Evolutionary conservation across 2,797 vertebrate species (phyloP), one percentile per base, ranked within the genome.

Genomic region (Clarias fuscus): DNA sequence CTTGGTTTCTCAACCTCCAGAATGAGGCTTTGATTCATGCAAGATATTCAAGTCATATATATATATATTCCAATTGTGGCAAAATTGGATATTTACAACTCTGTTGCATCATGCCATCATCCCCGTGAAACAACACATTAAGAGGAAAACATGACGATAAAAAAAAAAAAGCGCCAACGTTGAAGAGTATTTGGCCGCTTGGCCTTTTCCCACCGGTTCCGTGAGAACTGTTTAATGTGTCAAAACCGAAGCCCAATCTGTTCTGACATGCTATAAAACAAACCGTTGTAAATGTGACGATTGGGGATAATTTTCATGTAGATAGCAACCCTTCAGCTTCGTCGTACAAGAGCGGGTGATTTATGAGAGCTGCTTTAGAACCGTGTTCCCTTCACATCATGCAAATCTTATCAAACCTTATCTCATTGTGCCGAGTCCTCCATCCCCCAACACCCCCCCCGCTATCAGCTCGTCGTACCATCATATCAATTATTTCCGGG

Each of bases 401-500:
- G 86, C 86, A 84, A 84, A 87, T 84, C 83, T 84, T 84, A 87
- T 87, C 82, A 81, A 33, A 43, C 83, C 48, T 53, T 53, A 81
- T 62, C 71, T 75, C 83, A 67, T 53, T 72, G 76, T 84, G 67
- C 65, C 82, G 7, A 65, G 75, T 64, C 77, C 43, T 40, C 40
- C 24, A 0, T 1, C 24, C 22, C 1, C 65, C 4, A 1, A 4
- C 27, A n/a, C 7, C 3, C 11, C 2, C 30, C 6, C 24, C 3
- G 58, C 86, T 59, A 87, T 87, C 82, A 84, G 65, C 67, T 70
- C 82, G 64, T 79, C 56, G 73, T 71, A 48, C 76, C 30, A 27
- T 84, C 56, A 81, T 84, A 30, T 30, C 76, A 81, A 84, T 84
- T 87, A 87, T 87, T 75, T 84, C 86, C n/a, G 24, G 67, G 68